These are phyloP conservation scores for Xiphorhynchus erythropygius DNA, from an alignment of 2,797 vertebrate species.

Conservation along the genomic window DNA sequence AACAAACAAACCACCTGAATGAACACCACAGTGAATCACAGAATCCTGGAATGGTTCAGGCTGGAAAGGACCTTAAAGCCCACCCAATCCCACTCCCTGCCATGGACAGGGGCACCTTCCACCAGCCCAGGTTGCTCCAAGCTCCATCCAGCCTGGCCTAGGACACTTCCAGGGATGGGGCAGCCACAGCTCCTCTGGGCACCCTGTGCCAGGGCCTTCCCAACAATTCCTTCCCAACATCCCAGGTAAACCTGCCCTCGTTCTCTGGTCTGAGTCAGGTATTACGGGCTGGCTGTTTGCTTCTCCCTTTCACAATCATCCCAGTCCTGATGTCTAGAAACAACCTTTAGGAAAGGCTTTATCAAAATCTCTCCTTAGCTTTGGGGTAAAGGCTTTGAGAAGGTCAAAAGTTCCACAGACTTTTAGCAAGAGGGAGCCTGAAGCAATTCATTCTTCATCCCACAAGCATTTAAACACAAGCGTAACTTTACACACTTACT, in stretches of 20 bases:
- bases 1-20: not conserved
- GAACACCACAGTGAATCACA: not conserved
- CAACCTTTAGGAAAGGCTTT: not conserved
- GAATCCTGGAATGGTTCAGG: not conserved
- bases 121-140: fast-evolving
- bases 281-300: not conserved
- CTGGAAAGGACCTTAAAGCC: not conserved
- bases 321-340: not conserved
- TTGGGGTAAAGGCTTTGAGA: not conserved
- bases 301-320: not conserved
- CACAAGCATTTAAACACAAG: not conserved
- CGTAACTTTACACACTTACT: not conserved
- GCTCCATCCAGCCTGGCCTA: fast-evolving
- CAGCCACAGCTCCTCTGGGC: not conserved
- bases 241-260: not conserved
- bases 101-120: not conserved
- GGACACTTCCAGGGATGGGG: not conserved
- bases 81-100: not conserved
- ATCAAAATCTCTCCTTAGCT: not conserved
- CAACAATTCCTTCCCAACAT: not conserved
- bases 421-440: not conserved
- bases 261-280: not conserved
- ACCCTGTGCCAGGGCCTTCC: fast-evolving
- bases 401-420: not conserved
- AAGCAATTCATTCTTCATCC: not conserved